Conservation (phyloP, 2,113 vertebrate species). For the Antigone vipio region DNA sequence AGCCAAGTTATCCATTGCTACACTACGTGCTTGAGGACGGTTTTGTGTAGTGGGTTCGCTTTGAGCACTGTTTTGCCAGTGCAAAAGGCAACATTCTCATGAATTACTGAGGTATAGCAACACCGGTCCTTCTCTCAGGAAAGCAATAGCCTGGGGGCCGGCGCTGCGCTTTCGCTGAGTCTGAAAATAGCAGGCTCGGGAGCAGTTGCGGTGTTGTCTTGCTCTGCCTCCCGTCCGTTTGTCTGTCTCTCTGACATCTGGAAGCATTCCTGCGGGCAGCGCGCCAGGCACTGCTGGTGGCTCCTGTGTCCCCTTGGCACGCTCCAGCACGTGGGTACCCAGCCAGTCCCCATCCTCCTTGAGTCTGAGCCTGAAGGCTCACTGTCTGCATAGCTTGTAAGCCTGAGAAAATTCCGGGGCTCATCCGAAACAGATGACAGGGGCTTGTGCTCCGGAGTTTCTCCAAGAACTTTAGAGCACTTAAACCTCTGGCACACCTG, state of each 20-base stretch:
- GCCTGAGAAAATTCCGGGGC: background rate
- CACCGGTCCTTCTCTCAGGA: background rate
- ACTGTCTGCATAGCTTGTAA: background rate
- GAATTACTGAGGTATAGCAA: background rate
- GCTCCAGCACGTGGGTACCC: background rate
- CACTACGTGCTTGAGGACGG: background rate
- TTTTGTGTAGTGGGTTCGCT: background rate
- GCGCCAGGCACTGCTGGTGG: background rate
- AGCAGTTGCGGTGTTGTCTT: accelerated
- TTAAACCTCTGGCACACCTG: background rate
- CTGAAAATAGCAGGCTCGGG: background rate
- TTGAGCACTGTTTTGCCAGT: background rate
- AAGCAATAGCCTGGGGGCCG: background rate
- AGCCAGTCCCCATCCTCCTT: background rate
- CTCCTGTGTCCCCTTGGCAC: background rate
- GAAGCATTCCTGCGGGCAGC: background rate
- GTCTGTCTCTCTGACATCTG: background rate
- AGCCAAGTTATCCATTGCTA: background rate
- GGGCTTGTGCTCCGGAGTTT: background rate
- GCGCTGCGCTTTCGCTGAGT: background rate
- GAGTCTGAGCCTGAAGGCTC: background rate
- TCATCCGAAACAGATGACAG: background rate
- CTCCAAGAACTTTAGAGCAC: background rate
- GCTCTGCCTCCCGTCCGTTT: background rate
- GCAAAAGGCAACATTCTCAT: background rate